Evolutionary conservation across 2,888 invertebrate species (phyloP).

Genomic region (Rotaria macrura): DNA sequence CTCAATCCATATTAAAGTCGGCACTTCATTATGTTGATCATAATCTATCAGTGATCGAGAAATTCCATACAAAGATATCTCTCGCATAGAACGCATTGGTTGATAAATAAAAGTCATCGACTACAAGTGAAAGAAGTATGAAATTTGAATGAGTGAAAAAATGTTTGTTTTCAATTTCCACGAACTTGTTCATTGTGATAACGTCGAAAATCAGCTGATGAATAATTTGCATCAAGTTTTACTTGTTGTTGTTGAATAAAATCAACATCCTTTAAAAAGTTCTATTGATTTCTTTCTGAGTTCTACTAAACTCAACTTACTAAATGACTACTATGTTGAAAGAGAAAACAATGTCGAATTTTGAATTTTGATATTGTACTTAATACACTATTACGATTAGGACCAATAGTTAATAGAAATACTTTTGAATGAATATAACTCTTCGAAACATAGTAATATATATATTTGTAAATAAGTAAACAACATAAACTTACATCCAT

Average conservation of each 20-base stretch:
- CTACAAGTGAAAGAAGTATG: background rate
- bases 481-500: background rate
- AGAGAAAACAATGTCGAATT: background rate
- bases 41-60: background rate
- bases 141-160: background rate
- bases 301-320: background rate
- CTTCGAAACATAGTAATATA: background rate
- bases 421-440: background rate
- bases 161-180: background rate
- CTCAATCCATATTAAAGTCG: background rate
- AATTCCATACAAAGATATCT: background rate
- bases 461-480: background rate
- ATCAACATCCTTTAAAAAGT: background rate
- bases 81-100: background rate
- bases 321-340: conserved; percentile 1
- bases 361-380: background rate
- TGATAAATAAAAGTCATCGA: background rate
- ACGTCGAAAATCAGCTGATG: background rate
- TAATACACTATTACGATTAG: background rate
- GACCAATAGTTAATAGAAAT: background rate
- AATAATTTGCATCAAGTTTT: background rate
- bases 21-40: background rate
- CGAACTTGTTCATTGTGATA: background rate
- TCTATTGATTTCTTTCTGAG: background rate
- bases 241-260: background rate